Conservation (phyloP, 1,140 invertebrate genomes). For the Tenebrio molitor region DNA sequence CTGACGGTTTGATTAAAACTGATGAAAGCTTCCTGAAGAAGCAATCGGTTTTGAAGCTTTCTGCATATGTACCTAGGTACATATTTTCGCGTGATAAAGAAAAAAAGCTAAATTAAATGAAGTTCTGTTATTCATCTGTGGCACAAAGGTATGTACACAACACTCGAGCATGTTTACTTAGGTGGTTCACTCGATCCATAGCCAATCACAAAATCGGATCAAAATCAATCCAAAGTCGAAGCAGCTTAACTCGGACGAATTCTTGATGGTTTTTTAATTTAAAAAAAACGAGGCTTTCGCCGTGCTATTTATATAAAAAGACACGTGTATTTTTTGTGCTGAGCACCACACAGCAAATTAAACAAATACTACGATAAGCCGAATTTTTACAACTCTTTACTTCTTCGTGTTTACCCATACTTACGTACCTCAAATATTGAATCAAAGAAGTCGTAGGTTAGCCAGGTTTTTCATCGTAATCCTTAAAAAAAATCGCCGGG, state of each 20-base stretch:
- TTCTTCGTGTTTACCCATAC: constrained; percentile 6
- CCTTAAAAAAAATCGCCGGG: too few species aligned
- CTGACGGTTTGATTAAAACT: too few species aligned
- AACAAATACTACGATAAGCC: constrained; percentile 14
- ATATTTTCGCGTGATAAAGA: too few species aligned
- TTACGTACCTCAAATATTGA: constrained; percentile 17
- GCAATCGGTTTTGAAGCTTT: too few species aligned
- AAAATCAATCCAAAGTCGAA: constrained; percentile 22
- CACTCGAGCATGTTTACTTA: not conserved
- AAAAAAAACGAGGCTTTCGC: too few species aligned
- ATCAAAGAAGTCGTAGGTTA: constrained; percentile 8
- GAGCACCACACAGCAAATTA: constrained; percentile 27
- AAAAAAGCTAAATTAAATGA: too few species aligned
- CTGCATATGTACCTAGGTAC: too few species aligned
- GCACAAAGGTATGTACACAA: too few species aligned
- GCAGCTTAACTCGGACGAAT: not conserved
- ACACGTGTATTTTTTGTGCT: constrained; percentile 15
- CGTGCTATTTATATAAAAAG: too few species aligned
- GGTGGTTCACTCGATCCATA: not conserved
- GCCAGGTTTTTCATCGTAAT: constrained; percentile 1
- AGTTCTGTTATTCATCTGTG: too few species aligned
- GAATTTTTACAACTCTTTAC: constrained; percentile 18
- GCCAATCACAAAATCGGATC: constrained; percentile 34
- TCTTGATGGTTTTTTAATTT: not conserved
- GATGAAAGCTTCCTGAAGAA: too few species aligned